Percentiles rank a stretch among this genome's conserved stretches.
phyloP scores from a whole-genome alignment of 2,113 vertebrate genomes.

The Scalopus aquaticus region DNA sequence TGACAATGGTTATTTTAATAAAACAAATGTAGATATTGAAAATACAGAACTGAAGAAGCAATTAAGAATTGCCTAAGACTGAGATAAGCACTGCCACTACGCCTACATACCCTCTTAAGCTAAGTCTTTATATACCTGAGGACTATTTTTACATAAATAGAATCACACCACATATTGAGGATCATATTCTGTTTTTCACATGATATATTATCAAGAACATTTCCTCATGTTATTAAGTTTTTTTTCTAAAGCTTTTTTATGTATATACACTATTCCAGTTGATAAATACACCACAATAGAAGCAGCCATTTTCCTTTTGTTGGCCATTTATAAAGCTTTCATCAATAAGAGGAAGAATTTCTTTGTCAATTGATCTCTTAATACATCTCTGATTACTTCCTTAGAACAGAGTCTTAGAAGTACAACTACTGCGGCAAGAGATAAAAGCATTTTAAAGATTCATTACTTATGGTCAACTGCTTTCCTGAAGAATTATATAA shows the following conservation, averaged over 20 bases:
- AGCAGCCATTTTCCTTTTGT: not conserved
- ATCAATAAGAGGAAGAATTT: not conserved
- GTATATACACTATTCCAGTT: not conserved
- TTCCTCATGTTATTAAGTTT: not conserved
- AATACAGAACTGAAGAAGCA: not conserved
- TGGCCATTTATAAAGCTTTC: not conserved
- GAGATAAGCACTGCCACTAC: not conserved
- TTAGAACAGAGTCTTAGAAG: not conserved
- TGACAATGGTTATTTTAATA: not conserved
- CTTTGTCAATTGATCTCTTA: not conserved
- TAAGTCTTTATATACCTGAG: not conserved
- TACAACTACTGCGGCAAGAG: not conserved
- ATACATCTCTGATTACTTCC: not conserved
- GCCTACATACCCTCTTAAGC: not conserved
- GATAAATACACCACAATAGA: not conserved
- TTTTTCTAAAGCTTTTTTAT: not conserved
- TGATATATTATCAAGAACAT: not conserved
- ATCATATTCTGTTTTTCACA: not conserved
- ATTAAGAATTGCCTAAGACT: not conserved
- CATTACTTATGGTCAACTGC: not conserved
- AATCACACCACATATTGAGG: not conserved
- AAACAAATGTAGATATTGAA: not conserved
- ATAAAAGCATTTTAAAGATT: conserved; percentile 8
- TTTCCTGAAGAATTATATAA: not conserved
- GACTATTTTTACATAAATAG: conserved; percentile 7